Evolutionary conservation across 2,888 invertebrate genomes (phyloP), one percentile per base, ranked within the genome.

Genomic region (Agrotis ipsilon): DNA sequence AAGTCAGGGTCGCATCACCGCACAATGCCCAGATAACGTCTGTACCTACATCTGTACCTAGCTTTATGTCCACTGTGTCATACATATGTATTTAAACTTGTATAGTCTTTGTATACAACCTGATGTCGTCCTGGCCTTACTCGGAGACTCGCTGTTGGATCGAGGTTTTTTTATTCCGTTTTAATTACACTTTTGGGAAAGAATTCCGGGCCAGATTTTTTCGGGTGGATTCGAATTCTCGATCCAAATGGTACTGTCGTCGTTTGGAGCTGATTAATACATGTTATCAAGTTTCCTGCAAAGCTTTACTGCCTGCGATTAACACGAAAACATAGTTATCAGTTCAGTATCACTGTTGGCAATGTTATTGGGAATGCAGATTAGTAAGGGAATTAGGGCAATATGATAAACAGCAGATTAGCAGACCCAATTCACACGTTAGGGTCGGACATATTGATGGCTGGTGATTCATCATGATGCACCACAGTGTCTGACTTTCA

Each of bases 1-100:
- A 84, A 88, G 89, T 88, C 89, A 89, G 78, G 89, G 88, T 78
- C 88, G 81, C 70, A 66, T 59, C 67, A 82, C 48, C 64, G 71
- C 81, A 88, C 85, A 87, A 85, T 82, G 62, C 66, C 46, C 66
- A 87, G 87, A 88, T 89, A 89, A 85, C 79, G 74, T 66, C 67
- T 61, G 68, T 68, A 76, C 65, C 39, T 68, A 76, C 65, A 43
- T 71, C 51, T 63, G 43, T 64, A 58, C 46, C 52, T 58, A 80
- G 79, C 75, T 75, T 76, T 73, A 68, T 80, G 65, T 75, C 63
- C 68, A 64, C 43, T 58, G n/a, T 58, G n/a, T 63, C 70, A 59
- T 75, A 55, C 19, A 45, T 59, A 54, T 45, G n/a, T 45, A 55
- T n/a, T 18, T 32, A 39, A n/a, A 55, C n/a, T 32, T 55, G 27